Evolutionary conservation across 2,888 invertebrate species (phyloP), one percentile per base, ranked within the genome.

Genomic region (Leptarthrus brevirostris): DNA sequence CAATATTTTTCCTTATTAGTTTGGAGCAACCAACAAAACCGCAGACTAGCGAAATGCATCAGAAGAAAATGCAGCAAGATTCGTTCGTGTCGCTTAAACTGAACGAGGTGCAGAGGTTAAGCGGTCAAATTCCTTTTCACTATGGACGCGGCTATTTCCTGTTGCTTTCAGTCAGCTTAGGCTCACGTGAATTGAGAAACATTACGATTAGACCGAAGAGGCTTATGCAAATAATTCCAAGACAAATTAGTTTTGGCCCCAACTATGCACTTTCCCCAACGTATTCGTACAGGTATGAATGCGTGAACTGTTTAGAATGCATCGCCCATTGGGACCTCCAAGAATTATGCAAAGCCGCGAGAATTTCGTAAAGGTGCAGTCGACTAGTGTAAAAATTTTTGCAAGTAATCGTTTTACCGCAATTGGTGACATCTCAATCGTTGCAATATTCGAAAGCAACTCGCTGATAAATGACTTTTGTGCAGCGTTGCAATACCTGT

Each of bases 41-140:
- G 34, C 34, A 5, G 14, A 18, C 3, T 61, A 6, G 22, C 10
- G 3, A 12, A 20, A 14, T 36, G 34, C 22, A 16, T 36, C 34
- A 61, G 40, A 36, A 61, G 34, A n/a, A 1, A 36, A 36, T 36
- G n/a, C n/a, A n/a, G n/a, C n/a, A n/a, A 26, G 18, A 44, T 20
- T 16, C 34, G 22, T n/a, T 61, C 34, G 36, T 61, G 36, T 34
- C 6, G 18, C 16, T 8, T 36, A 2, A 12, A 36, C n/a, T n/a
- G 10, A 14, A 16, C 4, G 40, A 36, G 40, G 40, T 36, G 61
- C 40, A 61, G 34, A 40, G 61, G 61, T 61, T 40, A 61, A 61
- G 36, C 61, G 61, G 61, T 61, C 61, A 61, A 30, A 61, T 61
- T 61, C 61, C 61, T 36, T 61, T 61, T 61, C 61, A 40, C 61